phyloP scores from a whole-genome alignment of 2,888 invertebrate genomes.

The Ochropleura leucogaster region DNA sequence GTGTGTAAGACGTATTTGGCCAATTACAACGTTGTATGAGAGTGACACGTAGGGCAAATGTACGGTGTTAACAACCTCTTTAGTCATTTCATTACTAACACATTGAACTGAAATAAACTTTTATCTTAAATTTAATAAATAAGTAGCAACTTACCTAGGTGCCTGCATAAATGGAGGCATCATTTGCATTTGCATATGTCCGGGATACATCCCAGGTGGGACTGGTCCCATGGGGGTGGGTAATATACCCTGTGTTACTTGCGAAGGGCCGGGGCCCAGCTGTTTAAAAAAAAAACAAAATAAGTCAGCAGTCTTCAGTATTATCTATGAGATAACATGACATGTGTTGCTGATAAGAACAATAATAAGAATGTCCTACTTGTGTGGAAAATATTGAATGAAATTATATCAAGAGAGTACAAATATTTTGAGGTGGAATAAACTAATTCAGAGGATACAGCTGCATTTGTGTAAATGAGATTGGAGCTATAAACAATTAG shows the following conservation, averaged over 20 bases:
- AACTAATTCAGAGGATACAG: neutral
- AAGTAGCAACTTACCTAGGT: conserved; percentile 84
- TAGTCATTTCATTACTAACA: neutral
- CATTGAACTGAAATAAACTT: neutral
- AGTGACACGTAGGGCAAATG: no score
- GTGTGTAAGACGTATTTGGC: no score
- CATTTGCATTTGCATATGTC: conserved; percentile 93
- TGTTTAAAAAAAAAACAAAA: conserved; percentile 55
- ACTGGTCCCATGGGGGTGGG: conserved; percentile 91
- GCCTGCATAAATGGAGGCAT: conserved; percentile 94
- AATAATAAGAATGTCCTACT: conserved; percentile 23
- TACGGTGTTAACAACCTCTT: no score
- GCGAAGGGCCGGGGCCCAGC: conserved; percentile 91
- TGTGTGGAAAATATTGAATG: neutral
- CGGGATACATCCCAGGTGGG: conserved; percentile 92
- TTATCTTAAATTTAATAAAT: no score
- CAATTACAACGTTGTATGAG: no score
- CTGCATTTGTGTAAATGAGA: neutral
- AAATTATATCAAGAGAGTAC: neutral
- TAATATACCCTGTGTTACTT: conserved; percentile 91
- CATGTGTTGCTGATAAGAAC: conserved; percentile 35
- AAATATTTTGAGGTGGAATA: neutral
- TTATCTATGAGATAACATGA: conserved; percentile 26
- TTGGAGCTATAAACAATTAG: neutral
- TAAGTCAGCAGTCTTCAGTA: neutral